phyloP scores from a whole-genome alignment of 23 tunicate species.

The Styela clava region DNA sequence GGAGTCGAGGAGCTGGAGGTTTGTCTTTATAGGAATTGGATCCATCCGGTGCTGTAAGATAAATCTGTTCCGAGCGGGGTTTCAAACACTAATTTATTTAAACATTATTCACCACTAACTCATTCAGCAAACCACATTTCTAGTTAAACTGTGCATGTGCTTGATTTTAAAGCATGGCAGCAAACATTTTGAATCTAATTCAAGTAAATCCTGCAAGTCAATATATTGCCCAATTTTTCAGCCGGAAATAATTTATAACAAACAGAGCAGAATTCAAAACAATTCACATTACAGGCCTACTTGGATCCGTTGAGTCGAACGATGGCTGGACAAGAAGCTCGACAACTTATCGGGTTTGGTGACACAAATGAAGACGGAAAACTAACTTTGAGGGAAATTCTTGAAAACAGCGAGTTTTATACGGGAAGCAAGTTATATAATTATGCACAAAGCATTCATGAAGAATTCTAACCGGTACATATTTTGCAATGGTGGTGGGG shows the following conservation, averaged over 20 bases:
- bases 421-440: conserved; percentile 90
- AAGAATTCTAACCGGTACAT: conserved; percentile 46
- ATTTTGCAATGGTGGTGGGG: background rate
- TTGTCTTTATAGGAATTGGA: background rate
- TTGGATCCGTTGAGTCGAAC: conserved; percentile 59
- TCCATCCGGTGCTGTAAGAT: no score
- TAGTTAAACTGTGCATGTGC: no score
- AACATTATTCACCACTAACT: no score
- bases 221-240: no score
- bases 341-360: conserved; percentile 69
- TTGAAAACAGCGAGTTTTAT: conserved; percentile 83
- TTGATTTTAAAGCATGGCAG: no score
- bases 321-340: conserved; percentile 81
- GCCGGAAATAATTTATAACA: no score
- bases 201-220: no score
- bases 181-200: no score
- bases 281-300: conserved; percentile 60
- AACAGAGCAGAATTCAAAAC: no score
- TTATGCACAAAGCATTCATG: conserved; percentile 72
- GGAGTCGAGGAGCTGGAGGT: conserved; percentile 68
- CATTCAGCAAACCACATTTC: no score
- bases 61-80: no score
- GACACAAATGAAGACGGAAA: conserved; percentile 49
- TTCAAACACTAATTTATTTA: no score
- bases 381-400: conserved; percentile 56